Evolutionary conservation across 2,113 vertebrate species (phyloP).

Genomic region (Triplophysa rosa): DNA sequence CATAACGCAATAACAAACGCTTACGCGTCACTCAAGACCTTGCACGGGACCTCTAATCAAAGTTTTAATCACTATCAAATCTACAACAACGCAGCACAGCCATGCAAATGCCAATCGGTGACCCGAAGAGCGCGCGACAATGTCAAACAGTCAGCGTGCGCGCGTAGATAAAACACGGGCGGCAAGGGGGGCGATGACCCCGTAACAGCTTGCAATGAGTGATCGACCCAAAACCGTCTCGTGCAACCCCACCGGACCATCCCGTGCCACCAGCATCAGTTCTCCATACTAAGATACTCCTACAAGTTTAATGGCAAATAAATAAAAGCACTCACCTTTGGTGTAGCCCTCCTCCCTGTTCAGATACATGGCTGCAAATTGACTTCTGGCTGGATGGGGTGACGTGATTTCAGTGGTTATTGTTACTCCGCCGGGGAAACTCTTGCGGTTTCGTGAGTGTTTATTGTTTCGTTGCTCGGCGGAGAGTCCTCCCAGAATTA

Average conservation of each 20-base stretch:
- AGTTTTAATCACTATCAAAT: background rate
- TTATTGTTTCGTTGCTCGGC: slow-evolving; percentile 75
- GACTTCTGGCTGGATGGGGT: slow-evolving; percentile 37
- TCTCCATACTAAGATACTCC: background rate
- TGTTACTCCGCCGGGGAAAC: slow-evolving; percentile 66
- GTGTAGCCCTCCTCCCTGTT: slow-evolving; percentile 76
- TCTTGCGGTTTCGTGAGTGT: slow-evolving; percentile 65
- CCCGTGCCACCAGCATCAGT: background rate
- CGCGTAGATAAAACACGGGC: slow-evolving; percentile 12
- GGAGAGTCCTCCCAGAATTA: slow-evolving; percentile 70
- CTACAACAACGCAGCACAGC: background rate
- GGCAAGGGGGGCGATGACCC: slow-evolving; percentile 44
- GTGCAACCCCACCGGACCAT: background rate
- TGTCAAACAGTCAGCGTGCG: slow-evolving; percentile 39
- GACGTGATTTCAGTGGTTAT: slow-evolving; percentile 13
- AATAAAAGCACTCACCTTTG: slow-evolving; percentile 73
- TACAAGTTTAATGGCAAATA: slow-evolving; percentile 47
- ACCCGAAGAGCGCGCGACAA: slow-evolving; percentile 30
- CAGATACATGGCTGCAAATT: slow-evolving; percentile 78
- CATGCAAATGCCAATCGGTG: background rate
- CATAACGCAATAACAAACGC: background rate
- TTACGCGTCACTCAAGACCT: background rate
- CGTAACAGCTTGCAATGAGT: background rate
- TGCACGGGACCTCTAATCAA: slow-evolving; percentile 14
- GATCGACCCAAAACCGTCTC: background rate